A percentile compares a stretch with the other conserved stretches of the same genome.
Evolutionary conservation across 92 coral and sea anemone species (phyloP).

Genomic region (Nematostella vectensis): DNA sequence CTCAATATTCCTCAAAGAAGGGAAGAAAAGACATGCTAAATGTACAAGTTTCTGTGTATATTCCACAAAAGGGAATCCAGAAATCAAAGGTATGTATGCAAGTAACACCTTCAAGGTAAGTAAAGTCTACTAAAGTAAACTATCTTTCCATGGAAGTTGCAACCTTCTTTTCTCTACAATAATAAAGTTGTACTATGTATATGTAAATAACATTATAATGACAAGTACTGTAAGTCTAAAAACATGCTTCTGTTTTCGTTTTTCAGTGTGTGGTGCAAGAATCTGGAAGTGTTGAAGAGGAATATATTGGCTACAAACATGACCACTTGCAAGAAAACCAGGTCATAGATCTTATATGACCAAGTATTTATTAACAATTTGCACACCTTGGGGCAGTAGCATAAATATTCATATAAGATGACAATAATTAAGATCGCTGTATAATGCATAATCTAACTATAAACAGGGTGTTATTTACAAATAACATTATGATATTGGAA

Average conservation of each 20-base stretch:
- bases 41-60: conserved; percentile 19
- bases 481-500: too few species aligned
- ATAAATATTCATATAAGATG: too few species aligned
- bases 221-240: background rate
- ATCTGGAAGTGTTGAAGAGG: conserved; percentile 30
- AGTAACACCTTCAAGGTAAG: background rate
- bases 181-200: background rate
- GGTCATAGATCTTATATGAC: conserved; percentile 5
- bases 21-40: conserved; percentile 2
- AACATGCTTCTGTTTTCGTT: background rate
- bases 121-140: too few species aligned
- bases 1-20: background rate
- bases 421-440: too few species aligned
- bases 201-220: too few species aligned
- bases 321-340: conserved; percentile 1
- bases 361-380: conserved; percentile 1
- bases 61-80: conserved; percentile 22
- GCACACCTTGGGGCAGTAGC: conserved; percentile 1
- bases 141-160: background rate
- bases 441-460: too few species aligned
- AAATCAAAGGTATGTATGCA: conserved; percentile 19
- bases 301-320: conserved; percentile 21
- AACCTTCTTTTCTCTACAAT: background rate
- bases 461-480: too few species aligned
- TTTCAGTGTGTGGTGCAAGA: conserved; percentile 20